phyloP scores from a whole-genome alignment of 2,113 vertebrate genomes.

The Neotoma lepida region DNA sequence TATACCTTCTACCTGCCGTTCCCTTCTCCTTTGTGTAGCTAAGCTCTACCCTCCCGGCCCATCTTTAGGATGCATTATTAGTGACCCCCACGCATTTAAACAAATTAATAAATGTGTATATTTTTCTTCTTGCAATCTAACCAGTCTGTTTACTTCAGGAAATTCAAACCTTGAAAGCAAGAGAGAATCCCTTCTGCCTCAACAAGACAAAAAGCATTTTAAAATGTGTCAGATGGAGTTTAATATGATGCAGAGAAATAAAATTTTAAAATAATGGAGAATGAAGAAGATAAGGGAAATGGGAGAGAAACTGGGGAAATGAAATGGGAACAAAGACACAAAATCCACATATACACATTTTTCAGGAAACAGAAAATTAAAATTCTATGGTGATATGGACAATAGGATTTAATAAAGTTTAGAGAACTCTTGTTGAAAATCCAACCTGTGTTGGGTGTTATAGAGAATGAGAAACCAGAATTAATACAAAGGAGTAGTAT shows the following conservation, averaged over 20 bases:
- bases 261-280: background rate
- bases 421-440: background rate
- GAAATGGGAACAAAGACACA: background rate
- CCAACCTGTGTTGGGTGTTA: background rate
- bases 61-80: background rate
- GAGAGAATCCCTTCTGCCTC: background rate
- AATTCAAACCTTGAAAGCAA: background rate
- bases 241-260: background rate
- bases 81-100: too few species aligned
- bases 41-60: background rate
- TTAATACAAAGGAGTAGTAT: background rate
- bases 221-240: background rate
- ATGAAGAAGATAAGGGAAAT: background rate
- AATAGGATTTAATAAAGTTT: slow-evolving; percentile 20
- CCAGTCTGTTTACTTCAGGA: background rate
- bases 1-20: background rate
- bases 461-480: background rate
- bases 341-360: background rate
- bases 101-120: background rate
- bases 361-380: background rate
- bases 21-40: background rate
- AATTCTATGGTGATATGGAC: background rate
- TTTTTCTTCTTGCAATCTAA: background rate
- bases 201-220: background rate
- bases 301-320: background rate